Base-by-base conservation (phyloP, 2,113 vertebrate genomes). In the Otocyon megalotis region DNA sequence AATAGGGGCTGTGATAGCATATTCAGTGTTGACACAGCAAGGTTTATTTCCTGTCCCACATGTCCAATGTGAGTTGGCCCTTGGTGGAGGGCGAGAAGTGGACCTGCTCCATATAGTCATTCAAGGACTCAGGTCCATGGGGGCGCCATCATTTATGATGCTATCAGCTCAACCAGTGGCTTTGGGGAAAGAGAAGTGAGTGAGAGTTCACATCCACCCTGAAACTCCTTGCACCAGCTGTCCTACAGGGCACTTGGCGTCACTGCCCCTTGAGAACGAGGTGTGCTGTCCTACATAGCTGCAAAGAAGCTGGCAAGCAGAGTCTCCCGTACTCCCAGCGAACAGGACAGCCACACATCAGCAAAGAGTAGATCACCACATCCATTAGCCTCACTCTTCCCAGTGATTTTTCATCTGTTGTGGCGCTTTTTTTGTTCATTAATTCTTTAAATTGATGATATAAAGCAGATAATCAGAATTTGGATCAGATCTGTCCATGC, bases 381-480 rank as follows among this genome's bases (percentile, higher is more conserved):
- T 54, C 54, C 37, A 67, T 28, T 72, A 37, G 24, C 30, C 28
- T 65, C 50, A 28, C 26, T 16, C n/a, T 71, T n/a, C 28, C n/a
- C 4, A 48, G 32, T 13, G 35, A 63, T 81, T 82, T 82, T 93
- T 87, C 72, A 24, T 58, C 76, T 83, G 20, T 30, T 69, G n/a
- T 67, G 76, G 30, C 69, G 30, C 13, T 67, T 94, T 15, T 15
- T 71, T 81, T 71, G 26, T 91, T 22, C 48, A 32, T 62, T 76
- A 15, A 48, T 85, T 93, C 50, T 81, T 81, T 62, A 48, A 67
- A 81, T n/a, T 82, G 19, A 72, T 88, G 62, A 35, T 43, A 77
- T 22, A 90, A 88, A 88, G 43, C 43, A 69, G 20, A 69, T 67
- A 87, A 82, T 60, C 54, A 72, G 35, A 65, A 83, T 97, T 79